These are phyloP conservation scores for Climacteris rufus DNA, from an alignment of 2,113 vertebrate species.

Conservation along the genomic window DNA sequence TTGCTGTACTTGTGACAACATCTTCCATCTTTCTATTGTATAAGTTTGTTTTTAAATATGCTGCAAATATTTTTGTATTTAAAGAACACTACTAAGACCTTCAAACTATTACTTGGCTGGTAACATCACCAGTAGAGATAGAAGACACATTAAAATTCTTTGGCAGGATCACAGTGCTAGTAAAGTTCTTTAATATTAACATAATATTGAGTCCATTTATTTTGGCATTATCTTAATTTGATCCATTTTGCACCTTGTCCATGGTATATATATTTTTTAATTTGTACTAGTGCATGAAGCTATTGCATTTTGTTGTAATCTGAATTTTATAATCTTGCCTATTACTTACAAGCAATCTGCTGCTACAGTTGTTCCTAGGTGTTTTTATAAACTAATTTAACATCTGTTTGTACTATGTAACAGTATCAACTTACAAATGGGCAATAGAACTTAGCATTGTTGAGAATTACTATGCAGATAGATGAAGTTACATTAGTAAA, in stretches of 20 bases:
- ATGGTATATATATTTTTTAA: constrained; percentile 56
- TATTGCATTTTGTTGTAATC: constrained; percentile 67
- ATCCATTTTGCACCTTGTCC: constrained; percentile 62
- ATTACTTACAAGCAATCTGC: constrained; percentile 76
- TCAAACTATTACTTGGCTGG: not conserved
- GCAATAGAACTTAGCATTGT: constrained; percentile 56
- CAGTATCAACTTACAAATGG: constrained; percentile 67
- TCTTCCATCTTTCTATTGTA: not conserved
- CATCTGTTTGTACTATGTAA: constrained; percentile 68
- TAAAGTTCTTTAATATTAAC: constrained; percentile 58
- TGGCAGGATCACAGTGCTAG: not conserved
- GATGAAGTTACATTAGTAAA: constrained; percentile 64
- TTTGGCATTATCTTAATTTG: constrained; percentile 70
- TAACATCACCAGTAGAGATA: not conserved
- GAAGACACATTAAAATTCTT: constrained; percentile 7
- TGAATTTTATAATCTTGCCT: constrained; percentile 71
- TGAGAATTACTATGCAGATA: constrained; percentile 65
- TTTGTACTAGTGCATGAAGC: constrained; percentile 24
- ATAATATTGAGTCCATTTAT: constrained; percentile 65
- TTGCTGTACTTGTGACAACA: not conserved
- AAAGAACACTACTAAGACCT: not conserved
- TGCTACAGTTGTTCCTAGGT: constrained; percentile 69
- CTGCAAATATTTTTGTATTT: not conserved
- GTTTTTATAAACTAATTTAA: constrained; percentile 76
- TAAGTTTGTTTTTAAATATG: not conserved